Percentiles rank a stretch among this genome's conserved stretches.
phyloP scores from a whole-genome alignment of 2,797 vertebrate genomes.

The Nasua narica region DNA sequence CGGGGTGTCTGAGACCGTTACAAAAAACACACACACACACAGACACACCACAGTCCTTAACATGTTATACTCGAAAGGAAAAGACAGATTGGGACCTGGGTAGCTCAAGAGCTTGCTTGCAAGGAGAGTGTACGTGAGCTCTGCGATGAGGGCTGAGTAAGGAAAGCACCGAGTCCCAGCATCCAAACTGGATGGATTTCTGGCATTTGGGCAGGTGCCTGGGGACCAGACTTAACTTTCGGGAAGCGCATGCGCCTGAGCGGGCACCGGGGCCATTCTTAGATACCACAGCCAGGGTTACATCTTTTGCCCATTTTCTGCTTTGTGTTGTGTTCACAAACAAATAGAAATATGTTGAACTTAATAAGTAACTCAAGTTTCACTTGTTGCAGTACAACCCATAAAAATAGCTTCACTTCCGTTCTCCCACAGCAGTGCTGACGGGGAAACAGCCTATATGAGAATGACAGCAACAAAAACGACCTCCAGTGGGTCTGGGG shows the following conservation, averaged over 20 bases:
- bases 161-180: not conserved
- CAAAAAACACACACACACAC: not conserved
- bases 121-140: not conserved
- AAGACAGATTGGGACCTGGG: not conserved
- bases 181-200: not conserved
- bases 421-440: not conserved
- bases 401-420: not conserved
- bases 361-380: not conserved
- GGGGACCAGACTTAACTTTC: not conserved
- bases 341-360: not conserved
- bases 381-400: not conserved
- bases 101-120: not conserved
- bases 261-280: not conserved
- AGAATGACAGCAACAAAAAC: not conserved
- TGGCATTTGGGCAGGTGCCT: not conserved
- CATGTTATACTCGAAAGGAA: not conserved
- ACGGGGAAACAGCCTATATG: not conserved
- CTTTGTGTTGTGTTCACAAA: conserved; percentile 25
- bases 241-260: not conserved
- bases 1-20: not conserved
- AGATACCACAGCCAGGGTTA: not conserved
- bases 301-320: not conserved
- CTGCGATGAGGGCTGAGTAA: not conserved
- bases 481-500: not conserved
- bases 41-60: not conserved